Conservation (phyloP, 2,888 invertebrate species). For the Rosalia funebris region DNA sequence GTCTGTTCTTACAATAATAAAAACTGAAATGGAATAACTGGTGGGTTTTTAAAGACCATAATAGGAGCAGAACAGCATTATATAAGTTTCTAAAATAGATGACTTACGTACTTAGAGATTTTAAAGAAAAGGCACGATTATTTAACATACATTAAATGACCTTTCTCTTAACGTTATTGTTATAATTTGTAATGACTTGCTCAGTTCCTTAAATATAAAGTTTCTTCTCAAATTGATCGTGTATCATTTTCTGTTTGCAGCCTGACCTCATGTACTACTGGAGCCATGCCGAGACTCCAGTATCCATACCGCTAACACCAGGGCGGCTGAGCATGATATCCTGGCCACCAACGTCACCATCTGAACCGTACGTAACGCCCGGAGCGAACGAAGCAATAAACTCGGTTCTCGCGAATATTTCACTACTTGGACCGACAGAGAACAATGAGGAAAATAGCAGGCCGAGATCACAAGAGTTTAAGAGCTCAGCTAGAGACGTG, state of each 20-base stretch:
- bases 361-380: conserved; percentile 48
- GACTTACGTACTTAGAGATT: too few relatives aligned
- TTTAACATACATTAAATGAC: too few relatives aligned
- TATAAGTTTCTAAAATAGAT: too few relatives aligned
- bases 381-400: conserved; percentile 45
- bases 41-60: too few relatives aligned
- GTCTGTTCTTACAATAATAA: too few relatives aligned
- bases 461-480: conserved; percentile 42
- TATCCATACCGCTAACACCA: conserved; percentile 75
- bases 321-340: conserved; percentile 77
- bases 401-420: conserved; percentile 40
- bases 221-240: too few relatives aligned
- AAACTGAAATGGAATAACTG: too few relatives aligned
- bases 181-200: too few relatives aligned
- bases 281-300: conserved; percentile 81
- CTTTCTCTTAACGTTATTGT: too few relatives aligned
- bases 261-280: conserved; percentile 92
- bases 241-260: conserved; percentile 66
- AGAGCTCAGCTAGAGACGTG: conserved; percentile 57
- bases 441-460: conserved; percentile 1
- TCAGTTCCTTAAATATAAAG: too few relatives aligned
- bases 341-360: conserved; percentile 74
- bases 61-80: too few relatives aligned
- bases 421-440: conserved; percentile 15
- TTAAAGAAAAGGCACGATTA: too few relatives aligned